Evolutionary conservation across 2,888 invertebrate species (phyloP).

Genomic region (Clitarchus hookeri): DNA sequence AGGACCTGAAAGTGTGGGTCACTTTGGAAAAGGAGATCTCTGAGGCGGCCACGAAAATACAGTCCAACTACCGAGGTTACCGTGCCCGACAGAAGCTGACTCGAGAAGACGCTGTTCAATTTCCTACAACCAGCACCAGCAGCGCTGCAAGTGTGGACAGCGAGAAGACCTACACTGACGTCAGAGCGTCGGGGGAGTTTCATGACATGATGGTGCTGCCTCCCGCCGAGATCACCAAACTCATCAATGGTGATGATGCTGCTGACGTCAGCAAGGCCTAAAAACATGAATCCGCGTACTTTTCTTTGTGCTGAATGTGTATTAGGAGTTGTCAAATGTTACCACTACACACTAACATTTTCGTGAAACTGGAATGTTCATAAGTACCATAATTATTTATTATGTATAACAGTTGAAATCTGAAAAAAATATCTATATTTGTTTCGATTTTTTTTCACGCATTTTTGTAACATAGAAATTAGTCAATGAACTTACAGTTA

Average conservation of each 20-base stretch:
- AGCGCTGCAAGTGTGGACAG: conserved; percentile 32
- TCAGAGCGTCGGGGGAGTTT: conserved; percentile 54
- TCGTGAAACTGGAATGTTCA: too few relatives aligned
- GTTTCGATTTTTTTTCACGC: not conserved
- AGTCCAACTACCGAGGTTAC: conserved; percentile 46
- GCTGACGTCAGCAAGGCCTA: not conserved
- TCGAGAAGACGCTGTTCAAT: conserved; percentile 49
- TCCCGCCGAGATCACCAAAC: conserved; percentile 33
- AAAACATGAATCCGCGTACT: not conserved
- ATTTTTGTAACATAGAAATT: not conserved
- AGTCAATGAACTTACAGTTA: not conserved
- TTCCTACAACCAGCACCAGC: conserved; percentile 43
- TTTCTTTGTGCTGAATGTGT: too few relatives aligned
- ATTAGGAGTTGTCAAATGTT: too few relatives aligned
- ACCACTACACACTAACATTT: not conserved
- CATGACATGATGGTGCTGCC: conserved; percentile 53
- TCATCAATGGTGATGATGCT: conserved; percentile 1
- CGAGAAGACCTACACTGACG: conserved; percentile 4
- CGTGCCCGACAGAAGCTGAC: conserved; percentile 47
- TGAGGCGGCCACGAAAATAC: conserved; percentile 45
- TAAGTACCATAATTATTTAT: not conserved
- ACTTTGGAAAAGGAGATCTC: conserved; percentile 42
- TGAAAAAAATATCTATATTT: not conserved
- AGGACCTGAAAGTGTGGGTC: conserved; percentile 41
- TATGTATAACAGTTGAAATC: not conserved